These are phyloP conservation scores for Leuciscus waleckii DNA, from an alignment of 2,797 vertebrate genomes.

Conservation along the genomic window DNA sequence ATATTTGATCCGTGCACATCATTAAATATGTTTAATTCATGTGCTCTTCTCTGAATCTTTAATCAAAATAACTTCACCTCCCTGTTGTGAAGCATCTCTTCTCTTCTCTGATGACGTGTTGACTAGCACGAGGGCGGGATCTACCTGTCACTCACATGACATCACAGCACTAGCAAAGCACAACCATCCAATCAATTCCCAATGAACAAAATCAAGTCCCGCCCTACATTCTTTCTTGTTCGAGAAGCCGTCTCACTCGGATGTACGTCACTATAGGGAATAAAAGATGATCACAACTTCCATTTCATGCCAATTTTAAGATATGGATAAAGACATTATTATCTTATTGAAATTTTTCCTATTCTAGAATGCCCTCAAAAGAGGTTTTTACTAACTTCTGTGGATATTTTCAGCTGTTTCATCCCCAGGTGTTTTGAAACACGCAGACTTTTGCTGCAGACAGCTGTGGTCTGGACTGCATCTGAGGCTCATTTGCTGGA, in stretches of 20 bases:
- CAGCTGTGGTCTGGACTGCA: constrained; percentile 3
- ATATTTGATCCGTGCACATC: neutral
- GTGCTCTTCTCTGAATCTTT: neutral
- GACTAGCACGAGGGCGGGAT: rapidly evolving
- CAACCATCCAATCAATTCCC: neutral
- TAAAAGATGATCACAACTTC: neutral
- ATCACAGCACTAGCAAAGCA: neutral
- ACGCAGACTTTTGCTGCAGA: neutral
- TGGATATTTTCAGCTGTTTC: neutral
- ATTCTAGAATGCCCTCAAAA: neutral
- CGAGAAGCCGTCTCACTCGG: neutral
- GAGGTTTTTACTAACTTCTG: neutral
- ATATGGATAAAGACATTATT: neutral
- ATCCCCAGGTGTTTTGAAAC: constrained; percentile 12
- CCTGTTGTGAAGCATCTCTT: neutral
- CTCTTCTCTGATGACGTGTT: neutral
- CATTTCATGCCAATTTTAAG: neutral
- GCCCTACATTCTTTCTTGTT: too few relatives aligned
- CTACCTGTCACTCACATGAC: neutral
- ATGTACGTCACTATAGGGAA: neutral
- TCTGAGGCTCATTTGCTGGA: constrained; percentile 15
- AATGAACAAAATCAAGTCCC: neutral
- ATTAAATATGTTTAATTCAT: neutral
- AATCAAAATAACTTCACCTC: neutral
- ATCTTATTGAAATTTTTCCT: neutral